These are phyloP conservation scores for Tachyglossus aculeatus DNA, from an alignment of 2,797 vertebrate species.

Conservation along the genomic window DNA sequence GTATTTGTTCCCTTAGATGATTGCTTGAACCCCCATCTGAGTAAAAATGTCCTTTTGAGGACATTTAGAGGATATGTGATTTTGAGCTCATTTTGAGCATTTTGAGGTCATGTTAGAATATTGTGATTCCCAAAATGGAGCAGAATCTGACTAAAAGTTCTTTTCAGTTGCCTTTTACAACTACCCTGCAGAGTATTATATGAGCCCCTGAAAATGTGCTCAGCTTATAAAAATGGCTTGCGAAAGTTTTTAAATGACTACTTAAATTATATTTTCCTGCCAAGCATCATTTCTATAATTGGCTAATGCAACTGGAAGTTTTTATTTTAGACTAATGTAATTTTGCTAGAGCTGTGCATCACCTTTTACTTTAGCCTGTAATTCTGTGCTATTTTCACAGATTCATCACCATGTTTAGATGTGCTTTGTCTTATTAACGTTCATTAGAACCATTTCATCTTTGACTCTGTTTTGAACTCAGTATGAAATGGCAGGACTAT, in stretches of 20 bases:
- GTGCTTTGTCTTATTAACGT: conserved; percentile 29
- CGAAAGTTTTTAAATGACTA: background rate
- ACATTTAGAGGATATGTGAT: too few species aligned
- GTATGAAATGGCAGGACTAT: background rate
- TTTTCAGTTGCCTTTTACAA: conserved; percentile 35
- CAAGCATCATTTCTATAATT: conserved; percentile 56
- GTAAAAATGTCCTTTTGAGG: conserved; percentile 48
- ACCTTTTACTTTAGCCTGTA: conserved; percentile 45
- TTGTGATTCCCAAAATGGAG: conserved; percentile 26
- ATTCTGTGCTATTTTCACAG: conserved; percentile 51
- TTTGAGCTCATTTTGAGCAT: too few species aligned
- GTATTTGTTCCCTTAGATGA: conserved; percentile 60
- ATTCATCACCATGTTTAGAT: conserved; percentile 53
- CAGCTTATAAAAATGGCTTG: conserved; percentile 5
- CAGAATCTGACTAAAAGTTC: conserved; percentile 36
- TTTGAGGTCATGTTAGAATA: conserved; percentile 30
- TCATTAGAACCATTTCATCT: background rate
- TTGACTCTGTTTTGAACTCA: background rate
- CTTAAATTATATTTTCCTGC: conserved; percentile 41
- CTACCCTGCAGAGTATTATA: conserved; percentile 8
- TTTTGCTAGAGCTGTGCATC: conserved; percentile 35
- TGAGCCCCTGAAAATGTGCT: conserved; percentile 3
- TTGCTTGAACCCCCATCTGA: conserved; percentile 56
- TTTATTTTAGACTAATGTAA: conserved; percentile 57
- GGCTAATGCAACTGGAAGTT: conserved; percentile 48